A percentile compares a stretch with the other conserved stretches of the same genome.
These are phyloP conservation scores for Furnarius figulus DNA, from an alignment of 2,113 vertebrate genomes.

Conservation along the genomic window DNA sequence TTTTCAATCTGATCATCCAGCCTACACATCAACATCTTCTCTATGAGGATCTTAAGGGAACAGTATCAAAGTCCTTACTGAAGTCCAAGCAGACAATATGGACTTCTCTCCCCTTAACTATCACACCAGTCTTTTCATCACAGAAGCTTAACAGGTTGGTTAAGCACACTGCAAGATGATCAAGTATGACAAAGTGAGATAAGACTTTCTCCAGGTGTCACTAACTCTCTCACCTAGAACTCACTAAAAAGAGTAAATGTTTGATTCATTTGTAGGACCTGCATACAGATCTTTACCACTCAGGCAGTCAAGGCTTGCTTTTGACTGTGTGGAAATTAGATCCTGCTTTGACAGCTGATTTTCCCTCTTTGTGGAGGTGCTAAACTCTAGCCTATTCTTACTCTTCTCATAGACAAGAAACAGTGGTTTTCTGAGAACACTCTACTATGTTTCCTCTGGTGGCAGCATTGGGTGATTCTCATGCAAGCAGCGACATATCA, in stretches of 20 bases:
- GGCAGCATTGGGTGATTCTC: background rate
- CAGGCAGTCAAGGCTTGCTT: background rate
- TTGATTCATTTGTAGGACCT: background rate
- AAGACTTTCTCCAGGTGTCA: background rate
- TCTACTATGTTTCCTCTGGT: background rate
- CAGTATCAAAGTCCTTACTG: background rate
- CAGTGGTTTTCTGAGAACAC: background rate
- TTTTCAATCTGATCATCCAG: background rate
- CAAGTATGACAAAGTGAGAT: background rate
- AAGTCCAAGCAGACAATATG: background rate
- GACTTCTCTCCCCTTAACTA: no score
- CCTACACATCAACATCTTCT: background rate
- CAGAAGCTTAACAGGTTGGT: background rate
- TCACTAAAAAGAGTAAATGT: background rate
- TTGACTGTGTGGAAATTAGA: background rate
- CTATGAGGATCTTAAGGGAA: background rate
- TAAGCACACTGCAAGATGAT: background rate
- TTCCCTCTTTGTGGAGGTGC: rapidly evolving
- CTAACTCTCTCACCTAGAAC: background rate
- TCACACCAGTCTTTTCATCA: rapidly evolving
- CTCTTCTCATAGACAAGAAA: background rate
- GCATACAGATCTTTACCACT: background rate
- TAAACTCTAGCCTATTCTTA: background rate
- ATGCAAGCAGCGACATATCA: background rate
- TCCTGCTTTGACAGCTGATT: background rate